Evolutionary conservation across 2,888 invertebrate species (phyloP).

Genomic region (Cheilosia grossa): DNA sequence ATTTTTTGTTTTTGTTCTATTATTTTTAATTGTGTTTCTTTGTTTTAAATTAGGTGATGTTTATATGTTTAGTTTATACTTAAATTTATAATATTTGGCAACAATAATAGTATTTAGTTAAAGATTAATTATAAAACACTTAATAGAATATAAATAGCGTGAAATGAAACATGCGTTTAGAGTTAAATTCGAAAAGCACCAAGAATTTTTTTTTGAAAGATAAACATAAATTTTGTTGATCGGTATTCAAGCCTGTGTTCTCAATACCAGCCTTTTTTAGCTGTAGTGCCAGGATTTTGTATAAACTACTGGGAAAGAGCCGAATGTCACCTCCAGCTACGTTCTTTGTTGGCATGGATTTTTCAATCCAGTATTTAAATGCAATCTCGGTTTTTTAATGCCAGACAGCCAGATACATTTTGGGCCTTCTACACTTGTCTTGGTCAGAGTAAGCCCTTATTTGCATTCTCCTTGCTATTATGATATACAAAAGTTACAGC

Average conservation of each 20-base stretch:
- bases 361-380: no score
- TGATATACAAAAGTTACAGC: no score
- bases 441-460: no score
- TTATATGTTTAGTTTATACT: constrained; percentile 70
- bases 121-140: constrained; percentile 63
- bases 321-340: no score
- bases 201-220: constrained; percentile 61
- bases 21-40: constrained; percentile 53
- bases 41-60: constrained; percentile 58
- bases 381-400: no score
- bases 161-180: constrained; percentile 41
- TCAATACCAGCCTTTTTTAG: no score
- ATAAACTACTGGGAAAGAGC: no score
- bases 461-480: no score
- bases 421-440: no score
- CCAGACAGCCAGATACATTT: no score
- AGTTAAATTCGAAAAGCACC: constrained; percentile 72
- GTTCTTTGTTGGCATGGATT: no score
- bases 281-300: no score
- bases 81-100: constrained; percentile 75
- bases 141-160: constrained; percentile 48
- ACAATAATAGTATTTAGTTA: constrained; percentile 73
- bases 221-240: constrained; percentile 7
- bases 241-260: constrained; percentile 1
- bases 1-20: constrained; percentile 24